Conservation (phyloP, 2,113 vertebrate species). For the Murina feae region DNA sequence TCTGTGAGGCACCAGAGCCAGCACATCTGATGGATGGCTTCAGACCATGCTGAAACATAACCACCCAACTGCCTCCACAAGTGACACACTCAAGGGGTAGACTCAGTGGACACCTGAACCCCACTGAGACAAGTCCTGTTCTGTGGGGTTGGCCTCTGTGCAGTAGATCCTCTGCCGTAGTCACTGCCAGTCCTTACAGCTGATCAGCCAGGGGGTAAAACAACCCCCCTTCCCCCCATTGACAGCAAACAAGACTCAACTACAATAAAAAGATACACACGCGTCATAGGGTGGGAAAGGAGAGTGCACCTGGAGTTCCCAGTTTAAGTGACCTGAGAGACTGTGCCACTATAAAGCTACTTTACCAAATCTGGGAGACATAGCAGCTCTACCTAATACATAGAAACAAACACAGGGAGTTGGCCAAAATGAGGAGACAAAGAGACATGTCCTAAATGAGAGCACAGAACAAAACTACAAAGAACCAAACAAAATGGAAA, state of each 20-base stretch:
- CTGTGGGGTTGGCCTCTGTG: neutral
- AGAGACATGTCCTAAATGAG: neutral
- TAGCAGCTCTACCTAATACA: neutral
- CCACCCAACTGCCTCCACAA: neutral
- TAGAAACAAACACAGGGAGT: neutral
- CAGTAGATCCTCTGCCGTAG: neutral
- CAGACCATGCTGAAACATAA: neutral
- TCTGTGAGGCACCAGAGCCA: neutral
- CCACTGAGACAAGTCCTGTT: neutral
- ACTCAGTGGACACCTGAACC: neutral
- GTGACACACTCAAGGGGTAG: neutral
- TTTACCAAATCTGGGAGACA: too few relatives aligned
- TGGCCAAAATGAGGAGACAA: neutral
- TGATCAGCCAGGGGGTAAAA: neutral
- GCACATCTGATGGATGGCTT: neutral
- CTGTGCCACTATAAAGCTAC: neutral
- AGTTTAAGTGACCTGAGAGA: neutral
- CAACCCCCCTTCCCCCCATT: neutral
- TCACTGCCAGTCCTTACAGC: neutral
- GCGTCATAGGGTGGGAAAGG: neutral
- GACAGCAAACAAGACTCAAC: neutral
- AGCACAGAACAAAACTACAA: neutral
- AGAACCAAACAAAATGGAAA: neutral
- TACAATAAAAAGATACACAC: neutral
- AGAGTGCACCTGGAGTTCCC: neutral